phyloP scores from a whole-genome alignment of 30 jellyfish, hydroid and myxozoan genomes.

The Mastigias papua region DNA sequence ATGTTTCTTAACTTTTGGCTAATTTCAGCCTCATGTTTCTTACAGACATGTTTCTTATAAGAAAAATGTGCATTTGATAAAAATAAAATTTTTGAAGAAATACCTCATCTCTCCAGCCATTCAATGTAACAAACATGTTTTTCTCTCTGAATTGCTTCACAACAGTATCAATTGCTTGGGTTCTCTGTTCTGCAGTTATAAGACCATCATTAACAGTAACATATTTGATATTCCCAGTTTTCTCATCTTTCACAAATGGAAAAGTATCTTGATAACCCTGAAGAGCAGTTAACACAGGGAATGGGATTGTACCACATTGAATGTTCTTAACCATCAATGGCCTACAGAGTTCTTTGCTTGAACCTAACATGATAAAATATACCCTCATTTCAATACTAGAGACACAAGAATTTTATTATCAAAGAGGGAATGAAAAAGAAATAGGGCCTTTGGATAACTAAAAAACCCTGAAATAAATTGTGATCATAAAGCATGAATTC shows the following conservation, averaged over 20 bases:
- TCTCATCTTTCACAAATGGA: conserved; percentile 67
- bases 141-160: conserved; percentile 68
- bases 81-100: neutral
- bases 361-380: too few species aligned
- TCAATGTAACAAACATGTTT: conserved; percentile 61
- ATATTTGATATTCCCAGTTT: conserved; percentile 62
- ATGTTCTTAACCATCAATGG: conserved; percentile 70
- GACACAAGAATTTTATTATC: too few species aligned
- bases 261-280: conserved; percentile 60
- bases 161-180: conserved; percentile 58
- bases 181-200: conserved; percentile 54
- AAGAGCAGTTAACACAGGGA: conserved; percentile 64
- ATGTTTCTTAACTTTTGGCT: too few species aligned
- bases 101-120: conserved; percentile 92
- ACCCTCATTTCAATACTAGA: too few species aligned
- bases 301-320: conserved; percentile 79
- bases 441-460: too few species aligned
- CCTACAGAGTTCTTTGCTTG: conserved; percentile 73
- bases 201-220: conserved; percentile 59
- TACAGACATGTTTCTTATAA: too few species aligned
- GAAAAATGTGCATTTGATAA: too few species aligned
- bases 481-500: too few species aligned
- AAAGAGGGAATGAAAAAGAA: too few species aligned
- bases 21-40: too few species aligned
- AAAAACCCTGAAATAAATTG: too few species aligned